Percentiles rank a stretch among this genome's conserved stretches.
These are phyloP conservation scores for Calcarius lapponicus DNA, from an alignment of 2,797 vertebrate genomes.

Conservation along the genomic window DNA sequence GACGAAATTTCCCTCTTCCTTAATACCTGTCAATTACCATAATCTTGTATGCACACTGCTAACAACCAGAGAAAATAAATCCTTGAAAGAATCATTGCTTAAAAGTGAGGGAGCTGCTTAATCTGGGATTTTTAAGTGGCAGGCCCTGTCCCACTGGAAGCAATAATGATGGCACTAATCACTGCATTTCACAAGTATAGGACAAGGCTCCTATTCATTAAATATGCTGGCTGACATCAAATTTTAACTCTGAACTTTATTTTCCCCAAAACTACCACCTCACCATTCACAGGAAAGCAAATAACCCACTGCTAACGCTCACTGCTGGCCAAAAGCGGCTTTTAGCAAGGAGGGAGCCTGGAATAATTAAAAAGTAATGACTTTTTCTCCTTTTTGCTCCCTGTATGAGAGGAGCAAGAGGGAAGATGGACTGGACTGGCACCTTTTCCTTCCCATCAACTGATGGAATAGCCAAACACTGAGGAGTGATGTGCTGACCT, in stretches of 20 bases:
- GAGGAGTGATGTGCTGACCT: slow-evolving; percentile 50
- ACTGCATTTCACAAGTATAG: neutral
- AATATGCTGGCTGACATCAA: neutral
- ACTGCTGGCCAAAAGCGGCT: slow-evolving; percentile 1
- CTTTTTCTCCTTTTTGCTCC: neutral
- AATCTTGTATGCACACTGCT: neutral
- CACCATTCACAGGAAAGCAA: neutral
- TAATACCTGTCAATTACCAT: neutral
- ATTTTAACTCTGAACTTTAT: slow-evolving; percentile 17
- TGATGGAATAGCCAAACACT: no score
- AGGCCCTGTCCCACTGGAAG: neutral
- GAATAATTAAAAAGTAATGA: no score
- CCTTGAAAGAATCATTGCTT: neutral
- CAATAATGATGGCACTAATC: neutral
- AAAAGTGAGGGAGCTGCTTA: neutral
- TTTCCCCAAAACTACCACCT: slow-evolving; percentile 24
- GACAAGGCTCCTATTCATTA: slow-evolving; percentile 8
- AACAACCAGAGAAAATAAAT: neutral
- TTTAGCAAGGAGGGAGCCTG: no score
- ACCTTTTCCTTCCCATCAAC: no score
- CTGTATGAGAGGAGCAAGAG: no score
- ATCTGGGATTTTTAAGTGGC: neutral
- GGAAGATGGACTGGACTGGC: no score
- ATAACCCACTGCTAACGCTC: neutral
- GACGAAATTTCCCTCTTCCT: neutral